Base-by-base conservation (phyloP, 2,888 invertebrate species). In the Sicus ferrugineus region DNA sequence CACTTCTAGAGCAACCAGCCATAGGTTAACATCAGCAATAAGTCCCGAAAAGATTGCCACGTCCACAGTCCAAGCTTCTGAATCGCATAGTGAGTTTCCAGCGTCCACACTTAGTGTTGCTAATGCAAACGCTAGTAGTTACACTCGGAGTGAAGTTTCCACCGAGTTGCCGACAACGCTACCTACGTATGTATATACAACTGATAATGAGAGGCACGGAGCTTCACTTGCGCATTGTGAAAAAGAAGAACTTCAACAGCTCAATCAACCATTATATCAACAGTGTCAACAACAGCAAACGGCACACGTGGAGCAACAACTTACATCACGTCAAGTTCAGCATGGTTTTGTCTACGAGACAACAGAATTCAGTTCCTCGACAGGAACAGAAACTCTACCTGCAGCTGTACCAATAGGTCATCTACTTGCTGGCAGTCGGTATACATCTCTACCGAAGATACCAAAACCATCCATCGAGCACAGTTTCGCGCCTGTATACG, bases 141-240 rank as follows among this genome's bases (percentile, higher is more conserved):
- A 62, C 56, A 77, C 74, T 16, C 73, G 67, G 50, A 75, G 74
- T 68, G 83, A 84, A 64, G 83, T 76, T 73, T 77, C 83, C 23
- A 85, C 85, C 67, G 85, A 85, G 68, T 46, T 85, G 68, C 80
- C 84, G 81, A 80, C n/a, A 69, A 78, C 79, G 14, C 75, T 80
- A 46, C 78, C 79, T 14, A 11, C 21, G 23, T 59, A 30, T 56
- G 30, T n/a, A 34, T 46, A 6, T 19, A 34, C 38, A 34, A 19
- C 9, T 46, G n/a, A n/a, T 46, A 3, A 9, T 19, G 46, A 3
- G 38, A 14, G 9, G 38, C 1, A 52, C 4, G 23, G 21, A 5
- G 23, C 19, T 19, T 46, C 31, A 56, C 68, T n/a, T 50, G 34
- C 30, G 54, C 66, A 58, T 31, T 63, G 69, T 46, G 70, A 71